phyloP scores from a whole-genome alignment of 1,140 invertebrate species.

The Myzus persicae region DNA sequence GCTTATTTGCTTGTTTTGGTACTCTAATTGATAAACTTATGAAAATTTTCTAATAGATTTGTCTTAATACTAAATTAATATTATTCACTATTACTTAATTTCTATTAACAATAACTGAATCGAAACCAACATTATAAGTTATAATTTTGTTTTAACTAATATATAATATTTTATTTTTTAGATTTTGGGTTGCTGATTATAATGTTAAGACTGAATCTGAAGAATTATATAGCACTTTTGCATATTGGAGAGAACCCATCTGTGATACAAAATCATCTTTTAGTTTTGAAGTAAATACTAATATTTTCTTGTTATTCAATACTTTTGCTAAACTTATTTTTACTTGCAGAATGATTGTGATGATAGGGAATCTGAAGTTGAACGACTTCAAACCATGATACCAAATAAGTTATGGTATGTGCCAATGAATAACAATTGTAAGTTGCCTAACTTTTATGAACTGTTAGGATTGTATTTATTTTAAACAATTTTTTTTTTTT shows the following conservation, averaged over 20 bases:
- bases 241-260: conserved; percentile 51
- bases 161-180: neutral
- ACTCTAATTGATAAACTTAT: neutral
- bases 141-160: too few relatives aligned
- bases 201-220: conserved; percentile 58
- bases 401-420: conserved; percentile 55
- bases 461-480: neutral
- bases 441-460: neutral
- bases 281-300: conserved; percentile 47
- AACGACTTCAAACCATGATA: conserved; percentile 29
- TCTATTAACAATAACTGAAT: neutral
- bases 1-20: conserved; percentile 18
- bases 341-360: conserved; percentile 46
- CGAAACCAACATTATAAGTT: too few relatives aligned
- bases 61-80: neutral
- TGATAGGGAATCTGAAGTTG: conserved; percentile 32
- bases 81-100: conserved; percentile 37
- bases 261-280: conserved; percentile 55
- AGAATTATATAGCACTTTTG: conserved; percentile 54
- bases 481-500: neutral
- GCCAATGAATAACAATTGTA: conserved; percentile 53
- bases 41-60: neutral
- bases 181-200: conserved; percentile 56
- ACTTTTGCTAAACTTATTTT: neutral
- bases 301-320: neutral